phyloP scores from a whole-genome alignment of 2,113 vertebrate species.

The Alaudala cheleensis region DNA sequence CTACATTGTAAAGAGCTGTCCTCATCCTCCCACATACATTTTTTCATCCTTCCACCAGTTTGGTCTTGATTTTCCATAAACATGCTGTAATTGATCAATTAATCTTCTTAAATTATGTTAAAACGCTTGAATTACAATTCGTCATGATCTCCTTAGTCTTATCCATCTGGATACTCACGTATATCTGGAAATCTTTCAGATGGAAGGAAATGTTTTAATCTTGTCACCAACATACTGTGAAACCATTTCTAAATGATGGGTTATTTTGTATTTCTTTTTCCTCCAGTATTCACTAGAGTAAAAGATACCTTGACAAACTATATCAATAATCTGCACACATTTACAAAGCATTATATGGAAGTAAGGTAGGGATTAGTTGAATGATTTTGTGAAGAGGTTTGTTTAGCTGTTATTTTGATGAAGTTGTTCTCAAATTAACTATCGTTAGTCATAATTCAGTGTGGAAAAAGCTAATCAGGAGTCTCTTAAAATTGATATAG shows the following conservation, averaged over 20 bases:
- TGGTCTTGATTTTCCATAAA: conserved; percentile 3
- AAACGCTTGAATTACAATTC: background rate
- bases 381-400: background rate
- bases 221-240: conserved; percentile 9
- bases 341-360: background rate
- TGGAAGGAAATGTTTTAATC: background rate
- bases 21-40: background rate
- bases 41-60: background rate
- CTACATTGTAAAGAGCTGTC: background rate
- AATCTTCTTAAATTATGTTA: background rate
- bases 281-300: background rate
- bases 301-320: background rate
- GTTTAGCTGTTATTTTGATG: background rate
- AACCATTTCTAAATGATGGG: background rate
- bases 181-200: background rate
- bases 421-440: background rate
- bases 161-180: background rate
- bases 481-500: background rate
- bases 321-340: background rate
- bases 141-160: background rate
- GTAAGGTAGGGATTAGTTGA: background rate
- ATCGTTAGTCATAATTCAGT: background rate
- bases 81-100: background rate
- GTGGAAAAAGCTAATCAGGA: background rate
- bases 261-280: background rate